phyloP scores from a whole-genome alignment of 2,797 vertebrate genomes.

The Eulemur mongoz region DNA sequence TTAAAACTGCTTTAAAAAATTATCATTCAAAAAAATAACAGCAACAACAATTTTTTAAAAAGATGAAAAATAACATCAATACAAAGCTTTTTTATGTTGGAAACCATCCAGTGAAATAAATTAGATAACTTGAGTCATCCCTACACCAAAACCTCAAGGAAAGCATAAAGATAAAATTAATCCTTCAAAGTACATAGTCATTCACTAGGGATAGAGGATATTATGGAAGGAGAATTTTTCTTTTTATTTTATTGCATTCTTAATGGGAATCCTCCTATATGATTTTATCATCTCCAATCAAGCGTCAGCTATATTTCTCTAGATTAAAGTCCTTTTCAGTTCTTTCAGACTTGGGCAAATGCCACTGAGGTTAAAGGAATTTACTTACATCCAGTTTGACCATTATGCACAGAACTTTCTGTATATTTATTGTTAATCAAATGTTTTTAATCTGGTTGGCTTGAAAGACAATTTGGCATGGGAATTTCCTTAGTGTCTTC shows the following conservation, averaged over 20 bases:
- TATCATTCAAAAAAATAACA: background rate
- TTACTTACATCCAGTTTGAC: constrained; percentile 13
- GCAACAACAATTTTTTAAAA: background rate
- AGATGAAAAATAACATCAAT: background rate
- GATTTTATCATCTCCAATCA: constrained; percentile 35
- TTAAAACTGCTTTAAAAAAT: background rate
- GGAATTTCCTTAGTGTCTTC: background rate
- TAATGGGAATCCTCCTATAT: background rate
- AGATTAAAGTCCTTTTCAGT: constrained; percentile 1
- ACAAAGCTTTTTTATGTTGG: background rate
- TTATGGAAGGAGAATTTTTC: background rate
- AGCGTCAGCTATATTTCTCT: constrained; percentile 18
- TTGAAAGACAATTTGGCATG: constrained; percentile 26
- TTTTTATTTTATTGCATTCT: constrained; percentile 23
- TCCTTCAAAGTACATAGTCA: background rate
- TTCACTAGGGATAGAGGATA: background rate
- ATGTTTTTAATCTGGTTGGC: background rate
- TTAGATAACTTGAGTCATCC: background rate
- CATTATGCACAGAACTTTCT: background rate
- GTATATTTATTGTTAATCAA: constrained; percentile 1
- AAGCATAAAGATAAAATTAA: background rate
- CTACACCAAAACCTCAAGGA: background rate
- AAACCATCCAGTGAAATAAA: constrained; percentile 25
- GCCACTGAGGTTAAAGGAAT: background rate
- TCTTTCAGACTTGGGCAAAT: constrained; percentile 6